Base-by-base conservation (phyloP, 2,113 vertebrate species). In the Lophius piscatorius region DNA sequence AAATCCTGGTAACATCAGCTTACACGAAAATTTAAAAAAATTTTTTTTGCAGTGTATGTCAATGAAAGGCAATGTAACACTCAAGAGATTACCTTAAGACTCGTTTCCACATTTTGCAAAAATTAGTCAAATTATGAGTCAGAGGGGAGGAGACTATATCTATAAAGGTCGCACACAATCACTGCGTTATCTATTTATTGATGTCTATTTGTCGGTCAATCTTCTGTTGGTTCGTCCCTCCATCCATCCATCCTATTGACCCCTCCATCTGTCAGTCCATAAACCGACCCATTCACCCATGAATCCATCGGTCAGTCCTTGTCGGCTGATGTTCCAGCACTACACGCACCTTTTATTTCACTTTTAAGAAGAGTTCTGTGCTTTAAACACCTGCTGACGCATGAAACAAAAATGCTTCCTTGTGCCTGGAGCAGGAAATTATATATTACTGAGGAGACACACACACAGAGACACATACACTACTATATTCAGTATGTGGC, bases 401-500 rank as follows among this genome's bases (percentile, higher is more conserved):
- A 33, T 44, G 20, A 51, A 17, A 58, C 45, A 33, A 4, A 73
- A 70, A 66, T 31, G 8, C 29, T 61, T 66, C 41, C 56, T 76
- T 65, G 65, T 80, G 60, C 66, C 62, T 21, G 42, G 45, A 72
- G 47, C 65, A 76, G 47, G 40, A 77, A 83, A 76, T 74, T 50
- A 59, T 60, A 70, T 57, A 63, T 63, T 56, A 63, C 20, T 38
- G 13, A 33, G 13, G 9, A 34, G 28, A 63, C 48, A 61, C 61
- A 48, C 24, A 73, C 34, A 26, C 33, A 66, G 26, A 59, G 38
- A n/a, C n/a, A n/a, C n/a, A n/a, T 34, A 68, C 9, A 5, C 8
- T 44, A 48, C 26, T 16, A 28, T 44, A 48, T 28, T 33, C 63
- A 63, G 66, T 57, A 35, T 76, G 67, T 80, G 62, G 72, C 59